Conservation (phyloP, 2,113 vertebrate genomes). For the Centrocercus urophasianus region DNA sequence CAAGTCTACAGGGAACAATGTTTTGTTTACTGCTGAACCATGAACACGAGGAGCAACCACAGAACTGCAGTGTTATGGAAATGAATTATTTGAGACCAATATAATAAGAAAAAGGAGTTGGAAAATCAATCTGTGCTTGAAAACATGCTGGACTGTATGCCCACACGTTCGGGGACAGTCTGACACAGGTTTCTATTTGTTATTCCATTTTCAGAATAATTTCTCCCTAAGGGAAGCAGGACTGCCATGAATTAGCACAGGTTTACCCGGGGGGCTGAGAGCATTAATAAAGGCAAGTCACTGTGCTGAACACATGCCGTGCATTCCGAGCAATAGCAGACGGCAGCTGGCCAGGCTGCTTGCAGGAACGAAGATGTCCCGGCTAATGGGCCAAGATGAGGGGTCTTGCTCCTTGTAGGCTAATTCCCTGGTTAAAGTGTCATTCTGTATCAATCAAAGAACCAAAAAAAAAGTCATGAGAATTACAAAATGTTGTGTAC, state of each 20-base stretch:
- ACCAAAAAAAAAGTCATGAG: neutral
- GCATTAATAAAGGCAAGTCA: rapidly evolving
- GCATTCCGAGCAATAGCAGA: rapidly evolving
- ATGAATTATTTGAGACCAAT: neutral
- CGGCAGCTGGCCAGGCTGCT: neutral
- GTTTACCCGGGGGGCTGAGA: neutral
- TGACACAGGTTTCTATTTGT: neutral
- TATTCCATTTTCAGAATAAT: neutral
- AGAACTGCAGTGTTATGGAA: neutral
- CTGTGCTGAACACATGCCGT: neutral
- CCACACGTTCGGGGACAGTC: neutral
- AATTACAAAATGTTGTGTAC: conserved; percentile 27
- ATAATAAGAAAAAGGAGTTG: neutral
- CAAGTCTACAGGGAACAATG: neutral
- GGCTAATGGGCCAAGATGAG: neutral
- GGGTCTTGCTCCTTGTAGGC: rapidly evolving
- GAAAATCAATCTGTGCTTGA: neutral
- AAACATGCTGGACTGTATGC: neutral
- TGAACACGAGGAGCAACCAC: neutral
- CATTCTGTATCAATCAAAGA: neutral
- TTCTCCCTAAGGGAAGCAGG: neutral
- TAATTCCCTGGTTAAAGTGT: neutral
- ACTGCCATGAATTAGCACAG: neutral
- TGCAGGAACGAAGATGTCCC: rapidly evolving
- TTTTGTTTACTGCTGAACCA: conserved; percentile 33